Percentiles rank a stretch among this genome's conserved stretches.
phyloP scores from a whole-genome alignment of 2,888 invertebrate species.

The Dasysyrphus tricinctus region DNA sequence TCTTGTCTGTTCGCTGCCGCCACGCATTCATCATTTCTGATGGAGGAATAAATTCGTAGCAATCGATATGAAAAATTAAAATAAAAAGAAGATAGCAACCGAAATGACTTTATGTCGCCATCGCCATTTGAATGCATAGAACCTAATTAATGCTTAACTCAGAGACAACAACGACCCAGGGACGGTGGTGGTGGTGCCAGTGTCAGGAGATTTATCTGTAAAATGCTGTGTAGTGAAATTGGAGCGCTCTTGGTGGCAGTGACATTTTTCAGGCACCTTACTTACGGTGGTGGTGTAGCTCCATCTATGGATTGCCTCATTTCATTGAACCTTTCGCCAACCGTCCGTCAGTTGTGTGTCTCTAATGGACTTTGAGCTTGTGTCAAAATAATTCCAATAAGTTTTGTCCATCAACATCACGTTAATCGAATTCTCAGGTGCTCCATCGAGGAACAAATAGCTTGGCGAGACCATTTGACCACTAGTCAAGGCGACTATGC shows the following conservation, averaged over 20 bases:
- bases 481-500: background rate
- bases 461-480: background rate
- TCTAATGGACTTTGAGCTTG: slow-evolving; percentile 16
- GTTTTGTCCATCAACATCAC: background rate
- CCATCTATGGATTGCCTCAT: slow-evolving; percentile 31
- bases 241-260: slow-evolving; percentile 40
- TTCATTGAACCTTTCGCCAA: background rate
- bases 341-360: background rate
- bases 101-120: slow-evolving; percentile 24
- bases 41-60: slow-evolving; percentile 64
- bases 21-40: slow-evolving; percentile 49
- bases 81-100: slow-evolving; percentile 29
- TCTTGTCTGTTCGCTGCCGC: slow-evolving; percentile 36
- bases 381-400: slow-evolving; percentile 53
- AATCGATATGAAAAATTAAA: slow-evolving; percentile 48
- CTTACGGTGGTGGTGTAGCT: slow-evolving; percentile 14
- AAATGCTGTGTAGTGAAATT: slow-evolving; percentile 42
- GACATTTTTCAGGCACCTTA: slow-evolving; percentile 50
- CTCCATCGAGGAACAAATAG: slow-evolving; percentile 13
- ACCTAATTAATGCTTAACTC: slow-evolving; percentile 61
- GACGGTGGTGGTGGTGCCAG: background rate
- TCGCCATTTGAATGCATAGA: slow-evolving; percentile 55
- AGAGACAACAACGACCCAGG: background rate
- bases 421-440: slow-evolving; percentile 17
- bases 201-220: slow-evolving; percentile 1